Evolutionary conservation across 1,140 invertebrate species (phyloP).

Genomic region (Tenebrio molitor): DNA sequence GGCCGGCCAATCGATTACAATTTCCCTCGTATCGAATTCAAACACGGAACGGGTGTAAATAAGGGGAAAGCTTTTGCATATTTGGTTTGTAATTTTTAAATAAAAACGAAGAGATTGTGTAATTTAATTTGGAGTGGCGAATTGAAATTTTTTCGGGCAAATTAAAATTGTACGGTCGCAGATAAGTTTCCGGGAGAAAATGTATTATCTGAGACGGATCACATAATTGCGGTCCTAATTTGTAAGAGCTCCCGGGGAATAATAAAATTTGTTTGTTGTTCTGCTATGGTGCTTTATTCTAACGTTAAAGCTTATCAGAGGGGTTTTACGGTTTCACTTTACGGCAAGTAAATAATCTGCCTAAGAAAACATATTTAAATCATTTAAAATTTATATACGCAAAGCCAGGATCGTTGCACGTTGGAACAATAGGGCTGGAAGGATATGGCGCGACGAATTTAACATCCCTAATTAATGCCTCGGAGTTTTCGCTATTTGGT

Average conservation of each 20-base stretch:
- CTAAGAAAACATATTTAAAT: conserved; percentile 30
- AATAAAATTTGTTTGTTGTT: conserved; percentile 45
- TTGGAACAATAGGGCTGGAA: not conserved
- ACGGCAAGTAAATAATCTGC: conserved; percentile 42
- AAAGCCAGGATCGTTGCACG: not conserved
- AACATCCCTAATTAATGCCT: not conserved
- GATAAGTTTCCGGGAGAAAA: conserved; percentile 19
- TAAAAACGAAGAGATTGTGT: no score
- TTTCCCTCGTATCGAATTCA: not conserved
- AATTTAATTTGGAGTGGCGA: conserved; percentile 3
- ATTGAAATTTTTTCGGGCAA: not conserved
- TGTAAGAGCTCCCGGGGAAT: conserved; percentile 37
- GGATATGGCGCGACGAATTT: not conserved
- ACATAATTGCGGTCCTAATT: conserved; percentile 35
- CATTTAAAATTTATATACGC: conserved; percentile 21
- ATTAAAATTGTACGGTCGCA: conserved; percentile 3
- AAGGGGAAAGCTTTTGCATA: not conserved
- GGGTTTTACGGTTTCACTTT: conserved; percentile 20
- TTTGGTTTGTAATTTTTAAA: no score
- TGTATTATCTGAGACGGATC: conserved; percentile 37
- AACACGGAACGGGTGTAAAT: not conserved
- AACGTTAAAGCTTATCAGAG: conserved; percentile 17
- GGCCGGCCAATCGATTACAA: not conserved
- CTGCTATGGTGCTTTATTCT: conserved; percentile 8
- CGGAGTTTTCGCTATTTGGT: not conserved